Base-by-base conservation (phyloP, 2,888 invertebrate species). In the Girardia tigrina region DNA sequence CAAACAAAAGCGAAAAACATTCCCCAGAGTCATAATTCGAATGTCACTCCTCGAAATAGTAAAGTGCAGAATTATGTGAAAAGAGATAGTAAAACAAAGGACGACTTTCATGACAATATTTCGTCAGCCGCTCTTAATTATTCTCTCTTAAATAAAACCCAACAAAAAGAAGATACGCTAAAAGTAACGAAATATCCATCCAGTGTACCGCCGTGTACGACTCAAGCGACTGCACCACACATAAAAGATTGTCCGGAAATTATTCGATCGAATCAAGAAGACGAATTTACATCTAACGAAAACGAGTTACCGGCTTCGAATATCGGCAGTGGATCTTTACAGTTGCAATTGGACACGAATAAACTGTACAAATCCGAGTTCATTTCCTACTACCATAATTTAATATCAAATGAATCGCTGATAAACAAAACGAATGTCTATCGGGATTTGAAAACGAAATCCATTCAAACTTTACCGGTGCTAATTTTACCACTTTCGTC, bases 221-320 rank as follows among this genome's bases (percentile, higher is more conserved):
- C 56, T 8, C 4, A 23, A 56, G 23, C n/a, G 6, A 56, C 56
- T 12, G 20, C 56, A 23, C 56, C 56, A 56, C n/a, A 56, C 4
- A 56, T 56, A 20, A 56, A 56, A 20, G 56, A 56, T n/a, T 56
- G 56, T 56, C 56, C 56, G 23, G 56, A 56, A n/a, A n/a, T 56
- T 12, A 23, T 56, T 4, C n/a, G n/a, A 56, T 56, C 56, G 4
- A 4, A 56, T 8, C 4, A 56, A 20, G 56, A 56, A 8, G 23
- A 4, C 23, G 56, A 56, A 4, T 4, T 16, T n/a, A 4, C 4
- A 4, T 20, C 8, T 56, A n/a, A 56, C 4, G 56, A 56, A 4
- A 56, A n/a, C 4, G 56, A 56, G 23, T 23, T 20, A 56, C n/a
- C 4, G n/a, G n/a, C 56, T 20, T 20, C 23, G 4, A 56, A 56